Conservation (phyloP, 64 coral and sea anemone species). For the Pocillopora verrucosa region DNA sequence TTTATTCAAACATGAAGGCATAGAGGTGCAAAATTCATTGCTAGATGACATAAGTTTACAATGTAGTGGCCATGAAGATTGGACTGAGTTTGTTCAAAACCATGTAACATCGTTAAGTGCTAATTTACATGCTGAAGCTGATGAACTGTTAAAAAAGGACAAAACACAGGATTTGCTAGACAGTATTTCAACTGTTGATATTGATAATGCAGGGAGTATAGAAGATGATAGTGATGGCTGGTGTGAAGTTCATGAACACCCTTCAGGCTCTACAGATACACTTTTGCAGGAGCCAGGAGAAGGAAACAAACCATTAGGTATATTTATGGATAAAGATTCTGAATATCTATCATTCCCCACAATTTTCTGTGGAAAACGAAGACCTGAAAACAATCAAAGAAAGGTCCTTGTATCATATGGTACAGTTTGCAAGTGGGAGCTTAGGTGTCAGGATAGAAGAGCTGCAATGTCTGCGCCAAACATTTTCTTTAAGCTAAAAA, state of each 20-base stretch:
- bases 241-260: conserved; percentile 39
- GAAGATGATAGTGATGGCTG: no score
- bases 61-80: conserved; percentile 18
- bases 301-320: no score
- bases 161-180: neutral
- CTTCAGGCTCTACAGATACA: conserved; percentile 31
- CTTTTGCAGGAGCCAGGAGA: no score
- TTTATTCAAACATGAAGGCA: no score
- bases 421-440: conserved; percentile 16
- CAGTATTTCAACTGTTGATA: neutral
- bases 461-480: conserved; percentile 28
- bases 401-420: conserved; percentile 48
- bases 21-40: no score
- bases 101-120: neutral
- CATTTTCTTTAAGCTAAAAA: conserved; percentile 30
- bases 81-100: neutral
- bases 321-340: no score
- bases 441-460: conserved; percentile 16
- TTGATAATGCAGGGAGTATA: conserved; percentile 2
- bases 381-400: conserved; percentile 22
- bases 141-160: neutral
- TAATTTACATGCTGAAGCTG: neutral
- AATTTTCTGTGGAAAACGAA: no score
- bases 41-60: no score
- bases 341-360: conserved; percentile 63